Evolutionary conservation across 1,140 invertebrate species (phyloP), one percentile per base, ranked within the genome.

Genomic region (Argopecten irradians): DNA sequence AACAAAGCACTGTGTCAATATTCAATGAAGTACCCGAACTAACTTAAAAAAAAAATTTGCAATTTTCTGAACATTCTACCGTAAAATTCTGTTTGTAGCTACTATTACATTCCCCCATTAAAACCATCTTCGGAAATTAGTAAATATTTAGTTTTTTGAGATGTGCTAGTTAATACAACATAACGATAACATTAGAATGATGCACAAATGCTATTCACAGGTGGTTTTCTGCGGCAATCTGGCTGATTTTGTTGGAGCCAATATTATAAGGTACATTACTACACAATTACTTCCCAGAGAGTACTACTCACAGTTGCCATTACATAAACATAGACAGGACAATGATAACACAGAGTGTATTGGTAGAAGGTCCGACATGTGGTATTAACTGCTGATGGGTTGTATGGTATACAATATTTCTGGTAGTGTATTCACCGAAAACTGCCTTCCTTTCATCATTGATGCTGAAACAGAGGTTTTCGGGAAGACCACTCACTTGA

Each of bases 21-120:
- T 71, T 71, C 55, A 71, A 71, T 71, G 55, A 71, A 71, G 55
- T 71, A 28, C 55, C 55, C 11, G 55, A 71, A 71, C 55, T 71
- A 71, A 71, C 28, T n/a, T n/a, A n/a, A n/a, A 28, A 22, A 71
- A n/a, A 71, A 71, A 71, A 11, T 22, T 28, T 28, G 22, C 55
- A 71, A 71, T 71, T 28, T 71, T 71, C 55, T 71, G 22, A 7
- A n/a, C 55, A 71, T 71, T 71, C 55, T 11, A 28, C 55, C 22
- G 22, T 3, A 71, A 71, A n/a, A 71, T 28, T 28, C 22, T 71
- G 55, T 71, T 71, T 71, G 55, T 71, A 71, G 55, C 28, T 71
- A 71, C 55, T 28, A 71, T 71, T 71, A 71, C 28, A 2, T 11
- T 71, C 28, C 16, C 55, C 55, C 55, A 71, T 71, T 71, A 71